Evolutionary conservation across 2,797 vertebrate genomes (phyloP).

Genomic region (Sandelia bainsii): DNA sequence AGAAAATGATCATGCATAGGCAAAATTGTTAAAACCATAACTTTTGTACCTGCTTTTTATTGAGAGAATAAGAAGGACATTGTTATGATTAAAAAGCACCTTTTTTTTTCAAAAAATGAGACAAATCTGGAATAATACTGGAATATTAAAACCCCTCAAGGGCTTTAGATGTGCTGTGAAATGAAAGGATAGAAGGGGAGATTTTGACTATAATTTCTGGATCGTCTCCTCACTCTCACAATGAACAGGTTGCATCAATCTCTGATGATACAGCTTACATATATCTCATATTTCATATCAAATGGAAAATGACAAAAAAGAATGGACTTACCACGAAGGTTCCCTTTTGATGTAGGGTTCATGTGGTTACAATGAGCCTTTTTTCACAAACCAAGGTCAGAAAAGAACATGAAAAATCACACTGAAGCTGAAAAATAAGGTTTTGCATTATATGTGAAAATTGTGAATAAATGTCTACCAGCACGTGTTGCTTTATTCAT

Average conservation of each 20-base stretch:
- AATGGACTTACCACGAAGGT: slow-evolving; percentile 22
- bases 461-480: background rate
- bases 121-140: slow-evolving; percentile 11
- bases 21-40: slow-evolving; percentile 47
- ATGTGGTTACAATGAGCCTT: slow-evolving; percentile 28
- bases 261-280: slow-evolving; percentile 45
- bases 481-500: background rate
- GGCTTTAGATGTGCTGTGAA: slow-evolving; percentile 9
- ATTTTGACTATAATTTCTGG: slow-evolving; percentile 19
- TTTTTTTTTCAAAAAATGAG: slow-evolving; percentile 2
- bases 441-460: slow-evolving; percentile 2
- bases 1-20: slow-evolving; percentile 21
- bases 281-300: slow-evolving; percentile 60
- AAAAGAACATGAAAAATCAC: slow-evolving; percentile 17
- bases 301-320: slow-evolving; percentile 29
- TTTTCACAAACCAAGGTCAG: slow-evolving; percentile 20
- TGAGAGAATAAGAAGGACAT: slow-evolving; percentile 31
- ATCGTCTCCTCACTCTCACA: slow-evolving; percentile 10
- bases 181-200: slow-evolving; percentile 3
- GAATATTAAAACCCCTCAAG: background rate
- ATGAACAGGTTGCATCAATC: slow-evolving; percentile 44
- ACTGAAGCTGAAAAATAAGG: slow-evolving; percentile 28
- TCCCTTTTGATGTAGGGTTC: slow-evolving; percentile 58
- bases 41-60: slow-evolving; percentile 36
- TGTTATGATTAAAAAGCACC: slow-evolving; percentile 23